Evolutionary conservation across 1,140 invertebrate species (phyloP).

Genomic region (Coenobita brevimanus): DNA sequence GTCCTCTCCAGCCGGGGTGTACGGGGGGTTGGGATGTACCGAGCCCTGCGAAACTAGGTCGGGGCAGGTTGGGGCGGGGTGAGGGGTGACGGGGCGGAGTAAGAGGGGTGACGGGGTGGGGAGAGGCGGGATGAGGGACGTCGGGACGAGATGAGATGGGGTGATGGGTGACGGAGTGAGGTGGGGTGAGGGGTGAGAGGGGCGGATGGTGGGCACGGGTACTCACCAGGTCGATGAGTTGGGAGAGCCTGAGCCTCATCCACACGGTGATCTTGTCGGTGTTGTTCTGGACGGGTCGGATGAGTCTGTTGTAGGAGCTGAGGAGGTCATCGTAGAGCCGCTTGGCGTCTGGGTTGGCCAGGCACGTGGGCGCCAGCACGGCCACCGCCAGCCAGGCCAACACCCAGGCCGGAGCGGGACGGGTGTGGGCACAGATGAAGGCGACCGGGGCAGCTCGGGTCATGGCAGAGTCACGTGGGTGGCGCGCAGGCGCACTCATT

Average conservation of each 20-base stretch:
- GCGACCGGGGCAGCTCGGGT: slow-evolving; percentile 50
- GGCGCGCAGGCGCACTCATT: slow-evolving; percentile 59
- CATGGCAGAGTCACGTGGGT: slow-evolving; percentile 50
- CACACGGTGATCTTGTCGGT: slow-evolving; percentile 77
- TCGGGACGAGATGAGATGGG: no score
- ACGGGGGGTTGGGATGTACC: no score
- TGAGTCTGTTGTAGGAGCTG: slow-evolving; percentile 93
- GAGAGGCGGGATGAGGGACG: no score
- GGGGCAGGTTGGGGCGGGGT: no score
- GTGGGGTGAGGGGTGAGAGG: no score
- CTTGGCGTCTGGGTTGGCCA: slow-evolving; percentile 89
- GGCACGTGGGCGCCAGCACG: slow-evolving; percentile 51
- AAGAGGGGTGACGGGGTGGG: no score
- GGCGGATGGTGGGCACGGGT: no score
- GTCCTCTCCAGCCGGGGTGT: no score
- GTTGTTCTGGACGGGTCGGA: slow-evolving; percentile 76
- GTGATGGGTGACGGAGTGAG: no score
- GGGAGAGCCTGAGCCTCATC: slow-evolving; percentile 77
- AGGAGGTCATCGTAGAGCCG: slow-evolving; percentile 95
- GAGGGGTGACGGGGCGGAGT: no score
- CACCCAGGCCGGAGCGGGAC: slow-evolving; percentile 59
- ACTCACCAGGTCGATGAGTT: slow-evolving; percentile 78
- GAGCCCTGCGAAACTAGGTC: no score
- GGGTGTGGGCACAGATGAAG: slow-evolving; percentile 45
- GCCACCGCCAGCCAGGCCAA: slow-evolving; percentile 51